Evolutionary conservation across 2,888 invertebrate species (phyloP), one percentile per base, ranked within the genome.

Genomic region (Lapara coniferarum): DNA sequence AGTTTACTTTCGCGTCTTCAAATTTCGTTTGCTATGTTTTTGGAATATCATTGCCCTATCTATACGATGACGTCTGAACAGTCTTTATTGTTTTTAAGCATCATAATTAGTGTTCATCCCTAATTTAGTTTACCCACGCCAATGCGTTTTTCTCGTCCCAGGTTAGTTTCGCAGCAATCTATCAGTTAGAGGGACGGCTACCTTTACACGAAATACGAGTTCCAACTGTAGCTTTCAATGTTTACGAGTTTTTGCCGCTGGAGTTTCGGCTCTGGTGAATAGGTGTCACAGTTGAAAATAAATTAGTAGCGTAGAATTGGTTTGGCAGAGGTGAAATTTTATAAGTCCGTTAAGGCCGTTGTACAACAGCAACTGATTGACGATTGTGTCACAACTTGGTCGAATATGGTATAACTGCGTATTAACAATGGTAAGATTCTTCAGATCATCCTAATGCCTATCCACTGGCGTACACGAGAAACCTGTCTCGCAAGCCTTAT

Each of bases 181-280:
- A 90, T 91, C 90, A 91, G 83, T 72, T 78, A 86, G 89, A 91
- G 73, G 83, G 80, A 91, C 87, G 90, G 80, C 84, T 80, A 85
- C 90, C 89, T 85, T 88, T 85, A 82, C 75, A 78, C 89, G 81
- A 92, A 86, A 89, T 91, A 91, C 87, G 87, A 82, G 75, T 79
- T 75, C 87, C 87, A 82, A 75, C 79, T 75, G 81, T 75, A 78
- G 49, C 49, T 63, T 63, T 72, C 71, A 70, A 76, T 85, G 85
- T 90, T 89, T 89, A 90, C 87, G 85, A 80, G 80, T 79, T 83
- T 81, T 83, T 81, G 56, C 13, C 19, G 14, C 53, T 37, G 19
- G 55, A 63, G 16, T 52, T 69, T 69, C 44, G 51, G 44, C 59
- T 69, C 16, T 30, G 19, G 57, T 59, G 49, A 68, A 46, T 19